A percentile compares a stretch with the other conserved stretches of the same genome.
These are phyloP conservation scores for Glossophaga mutica DNA, from an alignment of 2,797 vertebrate genomes.

Conservation along the genomic window DNA sequence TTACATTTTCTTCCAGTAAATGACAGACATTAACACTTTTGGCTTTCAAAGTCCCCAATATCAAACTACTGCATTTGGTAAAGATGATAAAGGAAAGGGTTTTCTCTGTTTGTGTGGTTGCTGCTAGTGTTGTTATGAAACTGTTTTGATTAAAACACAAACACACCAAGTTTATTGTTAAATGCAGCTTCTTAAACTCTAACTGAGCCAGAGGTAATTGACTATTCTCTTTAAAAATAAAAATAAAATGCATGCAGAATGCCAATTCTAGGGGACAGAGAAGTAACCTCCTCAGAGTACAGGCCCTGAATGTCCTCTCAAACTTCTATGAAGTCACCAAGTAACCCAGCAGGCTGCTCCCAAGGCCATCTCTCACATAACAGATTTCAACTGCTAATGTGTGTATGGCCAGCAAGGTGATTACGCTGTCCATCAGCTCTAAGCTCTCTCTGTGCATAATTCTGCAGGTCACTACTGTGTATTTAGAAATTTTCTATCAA, in stretches of 20 bases:
- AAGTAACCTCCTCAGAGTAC: neutral
- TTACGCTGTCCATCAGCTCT: neutral
- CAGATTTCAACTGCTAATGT: neutral
- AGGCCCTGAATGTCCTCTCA: neutral
- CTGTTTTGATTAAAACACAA: neutral
- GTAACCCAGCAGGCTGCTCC: neutral
- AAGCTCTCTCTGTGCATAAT: neutral
- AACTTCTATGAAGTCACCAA: neutral
- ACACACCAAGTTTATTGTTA: neutral
- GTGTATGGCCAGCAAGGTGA: neutral
- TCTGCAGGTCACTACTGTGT: neutral
- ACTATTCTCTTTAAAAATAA: conserved; percentile 42
- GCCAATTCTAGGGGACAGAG: neutral
- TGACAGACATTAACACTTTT: neutral
- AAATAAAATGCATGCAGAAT: neutral
- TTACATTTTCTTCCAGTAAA: conserved; percentile 30
- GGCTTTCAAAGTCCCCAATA: neutral
- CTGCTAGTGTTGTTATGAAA: neutral
- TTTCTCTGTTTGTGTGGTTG: conserved; percentile 15
- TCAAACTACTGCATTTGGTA: neutral
- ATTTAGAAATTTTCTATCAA: neutral
- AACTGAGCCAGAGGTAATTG: neutral
- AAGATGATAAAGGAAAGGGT: neutral
- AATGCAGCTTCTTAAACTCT: conserved; percentile 13
- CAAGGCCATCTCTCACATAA: neutral